Base-by-base conservation (phyloP, 2,888 invertebrate genomes). In the Allolobophora icterica region DNA sequence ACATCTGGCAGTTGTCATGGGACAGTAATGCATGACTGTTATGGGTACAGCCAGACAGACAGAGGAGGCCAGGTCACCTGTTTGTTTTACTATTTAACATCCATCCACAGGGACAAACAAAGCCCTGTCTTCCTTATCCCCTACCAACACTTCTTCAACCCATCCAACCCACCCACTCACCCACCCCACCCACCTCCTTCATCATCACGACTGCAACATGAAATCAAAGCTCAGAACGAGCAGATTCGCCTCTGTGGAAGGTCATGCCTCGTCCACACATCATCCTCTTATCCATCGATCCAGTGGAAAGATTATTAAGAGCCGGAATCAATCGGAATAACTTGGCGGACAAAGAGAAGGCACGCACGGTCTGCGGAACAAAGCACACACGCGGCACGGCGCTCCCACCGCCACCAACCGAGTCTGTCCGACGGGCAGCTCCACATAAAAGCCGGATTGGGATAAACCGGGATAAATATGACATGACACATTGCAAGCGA, bases 191-290 rank as follows among this genome's bases (percentile, higher is more conserved):
- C 15, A 45, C 1, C 21, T 17, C 30, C 30, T n/a, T n/a, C 71
- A n/a, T n/a, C 71, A 6, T 71, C n/a, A 52, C 52, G 52, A 52
- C 71, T n/a, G 71, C 71, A n/a, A 71, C 71, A 71, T 71, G 71
- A 71, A 71, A 71, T 71, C 71, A 71, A 71, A 71, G 71, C 71
- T 71, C 71, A n/a, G 71, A 30, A 0, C 0, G 71, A n/a, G 71
- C 71, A n/a, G 71, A 6, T 71, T 8, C 71, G 15, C 17, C 71
- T 11, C n/a, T 11, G n/a, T 71, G 71, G 71, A 71, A 71, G 71
- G 71, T 71, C n/a, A n/a, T 71, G 71, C 71, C 71, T 71, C 71
- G 71, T 71, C 71, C 71, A 71, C 71, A 71, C 71, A 71, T 71
- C 71, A 71, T 71, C 8, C 71, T 71, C 71, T 71, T 71, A 71